Evolutionary conservation across 2,888 invertebrate genomes (phyloP), one percentile per base, ranked within the genome.

Genomic region (Hermodice carunculata): DNA sequence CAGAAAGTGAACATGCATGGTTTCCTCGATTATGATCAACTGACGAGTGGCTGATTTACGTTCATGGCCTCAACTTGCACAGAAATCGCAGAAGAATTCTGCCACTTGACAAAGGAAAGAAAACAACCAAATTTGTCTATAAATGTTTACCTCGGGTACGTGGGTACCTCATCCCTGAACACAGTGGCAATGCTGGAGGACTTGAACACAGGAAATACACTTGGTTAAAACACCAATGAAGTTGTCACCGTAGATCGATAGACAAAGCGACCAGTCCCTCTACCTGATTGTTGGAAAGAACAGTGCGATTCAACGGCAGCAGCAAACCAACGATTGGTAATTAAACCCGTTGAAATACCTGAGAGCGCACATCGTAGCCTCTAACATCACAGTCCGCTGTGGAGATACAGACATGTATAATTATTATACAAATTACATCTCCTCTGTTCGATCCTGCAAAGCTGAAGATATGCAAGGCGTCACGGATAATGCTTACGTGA

Each of bases 211-310:
- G 71, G 63, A 0, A 19, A 34, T 14, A 52, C 51, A 19, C 57
- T 29, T 22, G 66, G 40, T n/a, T 19, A 8, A 71, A 17, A 76
- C 54, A 66, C 71, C n/a, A 77, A 76, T 49, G 80, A 80, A 75
- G 74, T 80, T 4, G 81, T 82, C 0, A 65, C 67, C 37, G 72
- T 83, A 17, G 78, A 80, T 61, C 76, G 68, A 51, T 28, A 57
- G 14, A 77, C 80, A 2, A 67, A 81, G 11, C 73, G 75, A 61
- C 81, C 83, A 3, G 70, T 61, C 8, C 69, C 76, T 0, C 62
- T 81, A 22, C 78, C 81, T 4, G 78, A 76, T 26, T 80, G 81
- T 80, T 83, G 82, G 82, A 72, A 67, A 32, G 63, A 71, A n/a
- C 77, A 79, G 66, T 80, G 80, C 61, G 66, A 65, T 0, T 56